These are phyloP conservation scores for Argyrosomus regius DNA, from an alignment of 2,797 vertebrate species.

Conservation along the genomic window DNA sequence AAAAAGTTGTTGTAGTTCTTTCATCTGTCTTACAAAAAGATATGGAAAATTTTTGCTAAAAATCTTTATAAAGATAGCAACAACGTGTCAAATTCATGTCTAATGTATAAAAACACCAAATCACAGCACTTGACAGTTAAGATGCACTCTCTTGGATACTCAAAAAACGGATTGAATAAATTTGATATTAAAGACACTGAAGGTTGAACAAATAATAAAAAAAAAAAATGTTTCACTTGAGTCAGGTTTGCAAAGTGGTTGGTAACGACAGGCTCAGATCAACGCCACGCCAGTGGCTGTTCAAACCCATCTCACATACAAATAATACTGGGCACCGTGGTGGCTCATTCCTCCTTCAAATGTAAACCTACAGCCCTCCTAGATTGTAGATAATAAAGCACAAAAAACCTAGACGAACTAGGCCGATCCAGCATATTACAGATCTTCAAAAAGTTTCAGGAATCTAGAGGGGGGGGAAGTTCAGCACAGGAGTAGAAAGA, in stretches of 20 bases:
- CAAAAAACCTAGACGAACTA: conserved; percentile 55
- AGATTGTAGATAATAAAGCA: conserved; percentile 73
- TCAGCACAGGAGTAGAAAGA: conserved; percentile 78
- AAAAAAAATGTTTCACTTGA: conserved; percentile 59
- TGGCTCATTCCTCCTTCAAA: conserved; percentile 74
- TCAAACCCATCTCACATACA: conserved; percentile 59
- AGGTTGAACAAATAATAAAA: conserved; percentile 69
- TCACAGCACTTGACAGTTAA: conserved; percentile 83
- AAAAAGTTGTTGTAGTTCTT: conserved; percentile 51
- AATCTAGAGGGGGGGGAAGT: conserved; percentile 64
- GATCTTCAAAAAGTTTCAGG: conserved; percentile 67
- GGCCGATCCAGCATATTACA: conserved; percentile 76
- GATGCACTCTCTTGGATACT: conserved; percentile 72
- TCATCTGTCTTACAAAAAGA: conserved; percentile 74
- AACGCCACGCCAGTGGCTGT: conserved; percentile 51
- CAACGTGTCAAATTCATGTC: conserved; percentile 75
- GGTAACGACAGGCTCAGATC: conserved; percentile 61
- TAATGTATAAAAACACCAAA: conserved; percentile 79
- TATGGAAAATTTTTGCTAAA: conserved; percentile 64
- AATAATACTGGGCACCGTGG: conserved; percentile 80
- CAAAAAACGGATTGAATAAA: conserved; percentile 57
- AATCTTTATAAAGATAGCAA: conserved; percentile 72
- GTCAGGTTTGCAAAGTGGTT: conserved; percentile 60
- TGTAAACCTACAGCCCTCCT: conserved; percentile 74
- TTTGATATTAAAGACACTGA: conserved; percentile 84